Evolutionary conservation across 37 sponge, comb jelly and placozoan genomes (phyloP), one percentile per base, ranked within the genome.

Genomic region (Beroe ovata): DNA sequence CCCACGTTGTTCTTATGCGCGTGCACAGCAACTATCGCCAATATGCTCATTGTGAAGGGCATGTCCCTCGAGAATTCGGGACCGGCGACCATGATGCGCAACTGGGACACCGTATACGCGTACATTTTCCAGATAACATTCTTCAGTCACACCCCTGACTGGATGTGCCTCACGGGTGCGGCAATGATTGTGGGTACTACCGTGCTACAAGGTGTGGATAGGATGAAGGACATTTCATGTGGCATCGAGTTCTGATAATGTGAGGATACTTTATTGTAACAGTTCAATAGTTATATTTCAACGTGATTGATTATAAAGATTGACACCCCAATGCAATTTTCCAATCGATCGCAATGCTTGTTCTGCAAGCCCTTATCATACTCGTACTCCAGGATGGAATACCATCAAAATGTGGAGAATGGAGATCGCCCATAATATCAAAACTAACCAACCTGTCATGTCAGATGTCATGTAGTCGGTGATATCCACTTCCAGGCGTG

Each of bases 31-130:
- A 26, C 69, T 2, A 4, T 66, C 16, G 69, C 35, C 16, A 66
- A 66, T 37, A 8, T 66, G 25, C 69, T 66, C 1, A 66, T 66
- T 30, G 69, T 66, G 33, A 1, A 37, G 36, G 69, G 36, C 33
- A 29, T 66, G 36, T 29, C 69, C 18, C 69, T 66, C 2, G 35
- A 26, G 36, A 66, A 30, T 18, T 66, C 69, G 11, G 69, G 69
- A 3, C 69, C 69, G 18, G 69, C 69, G 1, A 29, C 69, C 69
- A 29, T 66, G 30, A 66, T 66, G 69, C 25, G 69, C 8, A 66
- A 66, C 69, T 66, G 69, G 69, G 69, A 66, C 30, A 66, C 36
- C 33, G 69, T 66, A 0, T 66, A 66, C 69, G 69, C 69, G 33
- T 66, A 66, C 69, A 66, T 18, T 1, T 66, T 66, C 69, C 69